These are phyloP conservation scores for Percopsis transmontana DNA, from an alignment of 2,113 vertebrate genomes.

Conservation along the genomic window DNA sequence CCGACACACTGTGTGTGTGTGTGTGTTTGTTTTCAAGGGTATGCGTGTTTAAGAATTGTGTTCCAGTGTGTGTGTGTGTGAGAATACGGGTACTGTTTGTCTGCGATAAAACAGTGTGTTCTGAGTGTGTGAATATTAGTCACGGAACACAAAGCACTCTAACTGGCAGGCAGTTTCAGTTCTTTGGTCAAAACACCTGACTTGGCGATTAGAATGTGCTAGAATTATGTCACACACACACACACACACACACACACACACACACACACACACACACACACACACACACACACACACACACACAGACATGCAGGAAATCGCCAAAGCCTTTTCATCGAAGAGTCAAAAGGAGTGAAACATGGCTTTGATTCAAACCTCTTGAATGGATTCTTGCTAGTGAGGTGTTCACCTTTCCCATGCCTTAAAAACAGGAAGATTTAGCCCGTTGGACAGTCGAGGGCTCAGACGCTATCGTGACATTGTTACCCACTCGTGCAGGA, in stretches of 20 bases:
- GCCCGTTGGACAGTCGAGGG: conserved; percentile 11
- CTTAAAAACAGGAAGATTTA: conserved; percentile 12
- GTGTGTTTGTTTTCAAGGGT: conserved; percentile 1
- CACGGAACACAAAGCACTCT: conserved; percentile 41
- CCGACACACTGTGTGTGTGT: background rate
- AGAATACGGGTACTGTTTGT: conserved; percentile 35
- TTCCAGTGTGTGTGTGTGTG: conserved; percentile 21
- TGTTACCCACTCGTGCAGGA: no score
- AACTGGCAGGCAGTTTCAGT: conserved; percentile 17
- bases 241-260: background rate
- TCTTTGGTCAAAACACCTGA: conserved; percentile 35
- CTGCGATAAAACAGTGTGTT: conserved; percentile 51
- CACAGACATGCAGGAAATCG: conserved; percentile 23
- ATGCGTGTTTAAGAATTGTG: background rate
- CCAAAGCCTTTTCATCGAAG: conserved; percentile 21
- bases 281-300: background rate
- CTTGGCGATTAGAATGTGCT: conserved; percentile 5
- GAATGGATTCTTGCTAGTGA: conserved; percentile 5
- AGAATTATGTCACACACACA: conserved; percentile 13
- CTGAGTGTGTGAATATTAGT: conserved; percentile 51
- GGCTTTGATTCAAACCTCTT: conserved; percentile 38
- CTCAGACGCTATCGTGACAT: background rate
- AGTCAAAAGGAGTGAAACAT: conserved; percentile 26
- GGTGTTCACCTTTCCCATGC: conserved; percentile 2
- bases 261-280: background rate